phyloP scores from a whole-genome alignment of 35 echinoderm and acorn worm species.

The Apostichopus californicus region DNA sequence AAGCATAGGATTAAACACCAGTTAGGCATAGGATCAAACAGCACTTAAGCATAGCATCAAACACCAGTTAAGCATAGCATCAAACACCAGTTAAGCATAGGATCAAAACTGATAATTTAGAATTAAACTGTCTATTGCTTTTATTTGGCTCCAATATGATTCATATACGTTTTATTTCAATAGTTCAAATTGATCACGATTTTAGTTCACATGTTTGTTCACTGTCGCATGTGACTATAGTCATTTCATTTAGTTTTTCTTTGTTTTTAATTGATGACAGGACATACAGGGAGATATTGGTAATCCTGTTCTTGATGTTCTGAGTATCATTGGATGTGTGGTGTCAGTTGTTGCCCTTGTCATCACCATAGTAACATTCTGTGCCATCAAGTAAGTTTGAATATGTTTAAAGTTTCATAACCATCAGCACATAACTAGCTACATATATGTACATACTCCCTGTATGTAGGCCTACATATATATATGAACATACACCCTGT shows the following conservation, averaged over 20 bases:
- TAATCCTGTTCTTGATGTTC: constrained; percentile 16
- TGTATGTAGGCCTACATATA: not conserved
- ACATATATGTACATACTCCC: not conserved
- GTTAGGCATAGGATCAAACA: too few relatives aligned
- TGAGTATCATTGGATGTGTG: constrained; percentile 53
- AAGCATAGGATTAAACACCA: too few relatives aligned
- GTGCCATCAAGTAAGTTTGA: constrained; percentile 42
- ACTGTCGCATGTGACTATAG: not conserved
- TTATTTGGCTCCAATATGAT: too few relatives aligned
- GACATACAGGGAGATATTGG: constrained; percentile 46
- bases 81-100: too few relatives aligned
- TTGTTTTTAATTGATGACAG: not conserved
- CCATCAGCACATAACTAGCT: not conserved
- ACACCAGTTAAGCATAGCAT: too few relatives aligned
- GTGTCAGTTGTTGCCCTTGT: constrained; percentile 48
- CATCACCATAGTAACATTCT: constrained; percentile 47
- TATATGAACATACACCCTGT: not conserved
- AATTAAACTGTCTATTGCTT: too few relatives aligned
- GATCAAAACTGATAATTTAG: too few relatives aligned
- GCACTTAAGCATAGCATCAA: too few relatives aligned
- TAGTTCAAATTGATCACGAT: too few relatives aligned
- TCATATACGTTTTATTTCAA: too few relatives aligned
- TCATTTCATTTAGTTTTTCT: not conserved
- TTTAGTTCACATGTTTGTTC: too few relatives aligned
- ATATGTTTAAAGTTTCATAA: not conserved